Evolutionary conservation across 2,113 vertebrate species (phyloP).

Genomic region (Tragelaphus buxtoni): DNA sequence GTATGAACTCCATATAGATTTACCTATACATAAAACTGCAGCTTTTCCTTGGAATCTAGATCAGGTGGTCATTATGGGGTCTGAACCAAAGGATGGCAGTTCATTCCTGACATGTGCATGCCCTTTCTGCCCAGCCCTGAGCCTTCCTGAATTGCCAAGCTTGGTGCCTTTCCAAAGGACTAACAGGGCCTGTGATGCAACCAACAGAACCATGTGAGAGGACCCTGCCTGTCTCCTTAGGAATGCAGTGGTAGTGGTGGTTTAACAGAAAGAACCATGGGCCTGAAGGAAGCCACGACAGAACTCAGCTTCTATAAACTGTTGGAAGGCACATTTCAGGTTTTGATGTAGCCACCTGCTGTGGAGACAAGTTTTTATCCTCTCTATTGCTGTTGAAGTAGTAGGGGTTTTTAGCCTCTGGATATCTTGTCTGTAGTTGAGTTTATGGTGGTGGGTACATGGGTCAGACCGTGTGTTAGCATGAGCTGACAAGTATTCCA

Average conservation of each 20-base stretch:
- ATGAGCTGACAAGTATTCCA: slow-evolving; percentile 25
- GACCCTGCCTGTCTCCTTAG: neutral
- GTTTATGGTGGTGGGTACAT: neutral
- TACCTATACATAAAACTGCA: neutral
- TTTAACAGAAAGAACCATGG: neutral
- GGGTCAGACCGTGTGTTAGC: neutral
- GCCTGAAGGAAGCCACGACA: neutral
- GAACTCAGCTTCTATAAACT: neutral
- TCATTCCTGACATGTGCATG: neutral
- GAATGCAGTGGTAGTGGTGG: neutral
- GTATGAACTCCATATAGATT: neutral
- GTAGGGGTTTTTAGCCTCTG: neutral
- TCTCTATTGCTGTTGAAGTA: neutral
- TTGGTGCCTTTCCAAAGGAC: slow-evolving; percentile 40
- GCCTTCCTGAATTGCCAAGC: slow-evolving; percentile 3
- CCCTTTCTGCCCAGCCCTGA: neutral
- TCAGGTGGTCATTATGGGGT: neutral
- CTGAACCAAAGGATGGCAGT: slow-evolving; percentile 29
- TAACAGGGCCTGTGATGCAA: neutral
- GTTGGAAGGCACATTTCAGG: neutral
- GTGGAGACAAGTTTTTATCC: neutral
- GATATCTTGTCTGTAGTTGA: neutral
- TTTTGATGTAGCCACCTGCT: neutral
- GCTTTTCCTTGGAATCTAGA: neutral
- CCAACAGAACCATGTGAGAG: neutral